Evolutionary conservation across 2,888 invertebrate genomes (phyloP).

Genomic region (Gnatocerus cornutus): DNA sequence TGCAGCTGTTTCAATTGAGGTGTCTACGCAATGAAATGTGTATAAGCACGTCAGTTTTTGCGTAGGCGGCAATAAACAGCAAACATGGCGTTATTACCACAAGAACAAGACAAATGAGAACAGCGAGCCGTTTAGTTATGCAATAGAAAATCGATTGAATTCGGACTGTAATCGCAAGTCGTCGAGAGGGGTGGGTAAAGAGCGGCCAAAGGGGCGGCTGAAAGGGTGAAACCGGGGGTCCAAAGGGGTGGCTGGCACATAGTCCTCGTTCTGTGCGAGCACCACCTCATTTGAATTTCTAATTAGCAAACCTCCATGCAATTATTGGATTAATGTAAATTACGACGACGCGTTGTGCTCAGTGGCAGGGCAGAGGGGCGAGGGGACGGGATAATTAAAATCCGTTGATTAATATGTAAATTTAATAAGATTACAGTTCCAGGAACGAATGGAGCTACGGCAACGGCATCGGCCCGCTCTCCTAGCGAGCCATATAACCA

Average conservation of each 20-base stretch:
- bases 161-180: conserved; percentile 68
- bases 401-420: conserved; percentile 99
- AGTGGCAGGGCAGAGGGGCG: conserved; percentile 67
- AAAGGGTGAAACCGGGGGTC: conserved; percentile 55
- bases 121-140: conserved; percentile 61
- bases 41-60: conserved; percentile 26
- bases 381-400: conserved; percentile 93
- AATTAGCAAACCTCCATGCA: conserved; percentile 94
- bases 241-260: conserved; percentile 66
- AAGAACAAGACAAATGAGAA: conserved; percentile 47
- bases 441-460: conserved; percentile 79
- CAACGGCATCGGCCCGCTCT: conserved; percentile 53
- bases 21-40: conserved; percentile 34
- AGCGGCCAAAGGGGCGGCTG: conserved; percentile 52
- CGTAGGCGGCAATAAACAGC: conserved; percentile 42
- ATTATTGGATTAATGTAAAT: conserved; percentile 96
- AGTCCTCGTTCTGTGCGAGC: conserved; percentile 75
- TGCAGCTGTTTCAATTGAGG: conserved; percentile 10
- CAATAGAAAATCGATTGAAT: conserved; percentile 71
- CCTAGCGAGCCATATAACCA: conserved; percentile 41
- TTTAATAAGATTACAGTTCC: conserved; percentile 98
- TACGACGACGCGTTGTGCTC: conserved; percentile 82
- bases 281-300: conserved; percentile 93
- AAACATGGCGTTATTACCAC: conserved; percentile 40
- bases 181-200: conserved; percentile 55